phyloP scores from a whole-genome alignment of 2,888 invertebrate genomes.

The Pharmacophagus antenor region DNA sequence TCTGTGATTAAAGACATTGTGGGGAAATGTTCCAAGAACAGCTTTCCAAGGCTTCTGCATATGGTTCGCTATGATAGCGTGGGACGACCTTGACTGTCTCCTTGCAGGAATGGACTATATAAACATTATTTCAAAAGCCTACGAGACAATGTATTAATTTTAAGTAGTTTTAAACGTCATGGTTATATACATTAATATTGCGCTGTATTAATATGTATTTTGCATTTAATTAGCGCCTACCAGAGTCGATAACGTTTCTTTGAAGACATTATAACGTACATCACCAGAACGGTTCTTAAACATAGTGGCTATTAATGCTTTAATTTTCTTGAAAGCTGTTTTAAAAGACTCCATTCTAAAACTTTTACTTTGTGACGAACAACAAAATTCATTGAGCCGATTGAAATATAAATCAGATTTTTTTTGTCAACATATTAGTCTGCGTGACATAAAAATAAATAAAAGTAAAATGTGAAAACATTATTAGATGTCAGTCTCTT shows the following conservation, averaged over 20 bases:
- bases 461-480: no score
- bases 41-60: no score
- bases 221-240: slow-evolving; percentile 25
- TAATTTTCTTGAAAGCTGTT: slow-evolving; percentile 79
- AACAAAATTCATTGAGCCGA: slow-evolving; percentile 50
- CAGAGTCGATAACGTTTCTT: slow-evolving; percentile 1
- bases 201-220: background rate
- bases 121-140: background rate
- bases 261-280: background rate
- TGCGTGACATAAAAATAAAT: background rate
- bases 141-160: slow-evolving; percentile 15
- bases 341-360: slow-evolving; percentile 76
- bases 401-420: background rate
- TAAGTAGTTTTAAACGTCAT: slow-evolving; percentile 15
- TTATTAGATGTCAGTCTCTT: no score
- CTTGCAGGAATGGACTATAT: no score
- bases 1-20: no score
- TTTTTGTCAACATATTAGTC: background rate
- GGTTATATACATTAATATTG: background rate
- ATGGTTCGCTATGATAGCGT: no score
- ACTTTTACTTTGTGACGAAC: slow-evolving; percentile 73
- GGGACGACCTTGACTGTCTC: no score
- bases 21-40: no score
- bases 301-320: slow-evolving; percentile 71
- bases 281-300: slow-evolving; percentile 38